phyloP scores from a whole-genome alignment of 2,797 vertebrate species.

The Clarias pachynema region DNA sequence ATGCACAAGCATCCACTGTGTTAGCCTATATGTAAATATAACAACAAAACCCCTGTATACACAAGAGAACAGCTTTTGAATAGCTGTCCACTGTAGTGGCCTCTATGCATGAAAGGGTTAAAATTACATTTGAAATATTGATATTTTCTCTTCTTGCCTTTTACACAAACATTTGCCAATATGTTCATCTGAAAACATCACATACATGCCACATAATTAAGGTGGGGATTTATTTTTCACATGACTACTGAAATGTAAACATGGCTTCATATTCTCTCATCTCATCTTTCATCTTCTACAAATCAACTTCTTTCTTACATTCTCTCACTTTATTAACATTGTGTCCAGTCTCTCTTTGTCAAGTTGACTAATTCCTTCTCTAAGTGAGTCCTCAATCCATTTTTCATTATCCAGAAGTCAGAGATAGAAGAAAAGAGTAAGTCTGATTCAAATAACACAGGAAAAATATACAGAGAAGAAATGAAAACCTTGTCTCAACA shows the following conservation, averaged over 20 bases:
- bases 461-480: neutral
- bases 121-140: neutral
- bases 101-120: too few relatives aligned
- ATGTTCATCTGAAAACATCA: neutral
- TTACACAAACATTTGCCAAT: neutral
- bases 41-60: too few relatives aligned
- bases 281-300: neutral
- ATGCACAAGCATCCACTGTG: too few relatives aligned
- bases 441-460: constrained; percentile 1
- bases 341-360: neutral
- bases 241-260: neutral
- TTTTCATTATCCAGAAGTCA: constrained; percentile 2
- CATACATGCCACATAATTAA: neutral
- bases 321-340: neutral
- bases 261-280: neutral
- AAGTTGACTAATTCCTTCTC: neutral
- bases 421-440: neutral
- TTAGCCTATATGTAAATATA: too few relatives aligned
- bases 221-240: neutral
- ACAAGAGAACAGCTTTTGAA: too few relatives aligned
- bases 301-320: neutral
- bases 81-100: too few relatives aligned
- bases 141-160: constrained; percentile 11
- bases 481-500: constrained; percentile 38
- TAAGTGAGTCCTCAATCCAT: neutral